phyloP scores from a whole-genome alignment of 2,888 invertebrate genomes.

The Rotaria magnacalcarata region DNA sequence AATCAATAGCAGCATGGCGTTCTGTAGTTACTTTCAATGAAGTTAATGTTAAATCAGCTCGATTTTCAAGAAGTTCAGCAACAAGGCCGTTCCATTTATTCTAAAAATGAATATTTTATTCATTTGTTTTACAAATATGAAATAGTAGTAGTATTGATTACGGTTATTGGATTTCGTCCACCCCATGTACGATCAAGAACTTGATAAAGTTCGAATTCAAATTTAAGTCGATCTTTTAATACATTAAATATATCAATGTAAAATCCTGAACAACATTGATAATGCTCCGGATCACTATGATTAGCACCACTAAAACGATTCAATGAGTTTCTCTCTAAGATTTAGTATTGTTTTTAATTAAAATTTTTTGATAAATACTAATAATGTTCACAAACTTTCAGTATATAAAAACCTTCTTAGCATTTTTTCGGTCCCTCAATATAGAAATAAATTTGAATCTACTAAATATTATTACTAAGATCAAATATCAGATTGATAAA shows the following conservation, averaged over 20 bases:
- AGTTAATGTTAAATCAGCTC: constrained; percentile 57
- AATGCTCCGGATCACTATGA: constrained; percentile 36
- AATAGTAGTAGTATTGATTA: neutral
- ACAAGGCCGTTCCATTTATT: constrained; percentile 57
- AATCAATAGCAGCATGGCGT: constrained; percentile 53
- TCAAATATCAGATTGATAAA: no score
- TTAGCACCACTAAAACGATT: constrained; percentile 24
- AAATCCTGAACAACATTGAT: constrained; percentile 85
- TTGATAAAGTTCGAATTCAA: constrained; percentile 78
- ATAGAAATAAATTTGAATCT: no score
- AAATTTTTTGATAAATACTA: no score
- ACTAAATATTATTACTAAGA: neutral
- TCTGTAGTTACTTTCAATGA: constrained; percentile 58
- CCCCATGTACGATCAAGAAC: constrained; percentile 63
- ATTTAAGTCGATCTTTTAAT: constrained; percentile 85
- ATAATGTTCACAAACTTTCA: no score
- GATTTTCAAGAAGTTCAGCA: constrained; percentile 52
- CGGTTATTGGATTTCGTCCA: constrained; percentile 47
- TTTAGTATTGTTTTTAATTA: no score
- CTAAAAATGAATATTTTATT: neutral
- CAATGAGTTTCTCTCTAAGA: neutral
- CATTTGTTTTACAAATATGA: neutral
- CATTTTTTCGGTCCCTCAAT: no score
- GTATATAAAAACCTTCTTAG: no score
- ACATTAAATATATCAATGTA: constrained; percentile 92